phyloP scores from a whole-genome alignment of 2,797 vertebrate genomes.

The Melanotaenia maccullochi region DNA sequence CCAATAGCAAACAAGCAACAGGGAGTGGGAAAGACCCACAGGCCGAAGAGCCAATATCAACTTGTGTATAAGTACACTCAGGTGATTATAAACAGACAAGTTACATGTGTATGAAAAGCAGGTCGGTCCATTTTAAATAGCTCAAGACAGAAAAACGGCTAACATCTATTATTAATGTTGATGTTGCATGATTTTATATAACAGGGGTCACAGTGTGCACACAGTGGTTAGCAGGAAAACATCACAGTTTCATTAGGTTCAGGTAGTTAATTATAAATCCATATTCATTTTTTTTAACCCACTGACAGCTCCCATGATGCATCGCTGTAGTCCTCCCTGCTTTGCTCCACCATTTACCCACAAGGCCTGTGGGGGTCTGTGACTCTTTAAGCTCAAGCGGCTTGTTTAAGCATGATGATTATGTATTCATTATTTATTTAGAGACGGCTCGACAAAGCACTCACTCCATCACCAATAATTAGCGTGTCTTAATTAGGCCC shows the following conservation, averaged over 20 bases:
- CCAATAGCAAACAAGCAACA: not conserved
- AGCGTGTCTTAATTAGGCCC: slow-evolving; percentile 82
- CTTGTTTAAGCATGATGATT: slow-evolving; percentile 78
- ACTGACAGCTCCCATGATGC: slow-evolving; percentile 74
- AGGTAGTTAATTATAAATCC: slow-evolving; percentile 74
- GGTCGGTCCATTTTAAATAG: not conserved
- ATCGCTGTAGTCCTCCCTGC: slow-evolving; percentile 44
- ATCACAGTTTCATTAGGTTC: slow-evolving; percentile 42
- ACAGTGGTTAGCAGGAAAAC: slow-evolving; percentile 25
- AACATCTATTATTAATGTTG: slow-evolving; percentile 10
- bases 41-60: not conserved
- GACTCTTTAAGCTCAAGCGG: slow-evolving; percentile 73
- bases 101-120: slow-evolving; percentile 11
- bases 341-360: slow-evolving; percentile 57
- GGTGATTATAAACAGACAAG: not conserved
- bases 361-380: slow-evolving; percentile 55
- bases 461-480: slow-evolving; percentile 84
- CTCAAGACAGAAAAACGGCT: not conserved
- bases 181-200: slow-evolving; percentile 25
- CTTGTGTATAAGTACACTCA: not conserved
- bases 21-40: not conserved
- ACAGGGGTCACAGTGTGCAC: slow-evolving; percentile 11
- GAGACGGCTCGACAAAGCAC: slow-evolving; percentile 61
- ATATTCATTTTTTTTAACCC: slow-evolving; percentile 54
- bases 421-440: slow-evolving; percentile 80